Percentiles rank a stretch among this genome's conserved stretches.
Conservation (phyloP, 1,140 invertebrate genomes). For the Andricus grossulariae region DNA sequence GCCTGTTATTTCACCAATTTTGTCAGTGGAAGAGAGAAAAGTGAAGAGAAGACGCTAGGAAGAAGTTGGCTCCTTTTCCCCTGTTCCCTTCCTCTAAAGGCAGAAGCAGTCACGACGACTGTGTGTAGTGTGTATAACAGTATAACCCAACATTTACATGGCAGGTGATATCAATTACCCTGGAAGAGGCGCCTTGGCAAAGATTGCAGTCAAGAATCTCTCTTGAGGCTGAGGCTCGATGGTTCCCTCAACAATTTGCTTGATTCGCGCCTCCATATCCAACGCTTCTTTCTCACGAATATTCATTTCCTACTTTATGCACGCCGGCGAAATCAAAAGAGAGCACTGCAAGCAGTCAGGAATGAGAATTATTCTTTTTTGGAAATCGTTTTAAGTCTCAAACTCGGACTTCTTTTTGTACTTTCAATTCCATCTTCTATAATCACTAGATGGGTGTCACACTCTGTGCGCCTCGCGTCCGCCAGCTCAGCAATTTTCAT, state of each 20-base stretch:
- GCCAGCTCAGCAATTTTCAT: no score
- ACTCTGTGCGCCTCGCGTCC: no score
- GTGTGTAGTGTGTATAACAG: conserved; percentile 1
- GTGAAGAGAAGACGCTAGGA: conserved; percentile 23
- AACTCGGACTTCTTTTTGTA: background rate
- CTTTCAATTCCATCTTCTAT: no score
- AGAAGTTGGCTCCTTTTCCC: conserved; percentile 35
- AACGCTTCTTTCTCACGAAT: background rate
- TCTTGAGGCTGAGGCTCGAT: conserved; percentile 33
- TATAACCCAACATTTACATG: conserved; percentile 72
- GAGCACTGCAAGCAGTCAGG: background rate
- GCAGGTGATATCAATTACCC: conserved; percentile 75
- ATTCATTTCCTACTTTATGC: conserved; percentile 29
- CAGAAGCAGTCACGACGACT: conserved; percentile 45
- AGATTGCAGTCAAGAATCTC: conserved; percentile 41
- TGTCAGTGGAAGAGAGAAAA: conserved; percentile 38
- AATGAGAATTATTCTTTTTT: background rate
- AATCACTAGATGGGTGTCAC: no score
- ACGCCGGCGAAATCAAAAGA: conserved; percentile 20
- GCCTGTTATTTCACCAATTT: conserved; percentile 68
- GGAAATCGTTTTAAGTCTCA: background rate
- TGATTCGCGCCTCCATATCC: conserved; percentile 61
- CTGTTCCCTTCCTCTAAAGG: background rate
- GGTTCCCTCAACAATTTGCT: conserved; percentile 62
- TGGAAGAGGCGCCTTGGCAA: conserved; percentile 50